Conservation (phyloP, 2,888 invertebrate genomes). For the Patella caerulea region DNA sequence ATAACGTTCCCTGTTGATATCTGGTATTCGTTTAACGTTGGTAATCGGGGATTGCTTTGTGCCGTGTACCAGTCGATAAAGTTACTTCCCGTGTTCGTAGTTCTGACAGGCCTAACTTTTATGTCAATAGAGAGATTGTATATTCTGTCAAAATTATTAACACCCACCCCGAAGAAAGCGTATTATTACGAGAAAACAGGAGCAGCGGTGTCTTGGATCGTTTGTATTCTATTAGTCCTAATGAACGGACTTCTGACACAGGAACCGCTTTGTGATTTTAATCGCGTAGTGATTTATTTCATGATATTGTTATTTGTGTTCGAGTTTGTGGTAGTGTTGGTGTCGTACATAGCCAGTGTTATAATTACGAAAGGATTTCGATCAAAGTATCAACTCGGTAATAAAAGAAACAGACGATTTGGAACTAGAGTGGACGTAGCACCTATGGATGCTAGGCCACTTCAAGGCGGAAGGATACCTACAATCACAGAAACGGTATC, state of each 20-base stretch:
- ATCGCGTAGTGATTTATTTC: background rate
- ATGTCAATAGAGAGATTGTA: constrained; percentile 15
- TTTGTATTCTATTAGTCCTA: background rate
- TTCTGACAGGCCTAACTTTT: background rate
- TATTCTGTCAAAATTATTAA: constrained; percentile 10
- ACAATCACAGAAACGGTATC: no score
- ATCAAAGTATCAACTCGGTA: no score
- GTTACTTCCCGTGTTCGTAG: constrained; percentile 11
- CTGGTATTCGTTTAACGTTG: background rate
- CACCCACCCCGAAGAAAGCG: background rate
- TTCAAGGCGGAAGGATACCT: no score
- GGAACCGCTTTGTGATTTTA: background rate
- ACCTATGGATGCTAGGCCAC: no score
- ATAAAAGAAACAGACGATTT: no score
- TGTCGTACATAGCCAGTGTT: background rate
- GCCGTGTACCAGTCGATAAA: constrained; percentile 2
- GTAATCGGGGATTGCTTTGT: background rate
- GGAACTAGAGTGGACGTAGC: no score
- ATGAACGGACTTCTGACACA: constrained; percentile 2
- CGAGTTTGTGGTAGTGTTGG: constrained; percentile 5
- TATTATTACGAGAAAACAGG: background rate
- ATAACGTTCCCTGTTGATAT: constrained; percentile 11
- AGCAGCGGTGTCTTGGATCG: background rate
- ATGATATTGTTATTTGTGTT: constrained; percentile 1
- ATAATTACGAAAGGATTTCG: constrained; percentile 8